Conservation (phyloP, 2,888 invertebrate genomes). For the Catotricha subobsoleta region DNA sequence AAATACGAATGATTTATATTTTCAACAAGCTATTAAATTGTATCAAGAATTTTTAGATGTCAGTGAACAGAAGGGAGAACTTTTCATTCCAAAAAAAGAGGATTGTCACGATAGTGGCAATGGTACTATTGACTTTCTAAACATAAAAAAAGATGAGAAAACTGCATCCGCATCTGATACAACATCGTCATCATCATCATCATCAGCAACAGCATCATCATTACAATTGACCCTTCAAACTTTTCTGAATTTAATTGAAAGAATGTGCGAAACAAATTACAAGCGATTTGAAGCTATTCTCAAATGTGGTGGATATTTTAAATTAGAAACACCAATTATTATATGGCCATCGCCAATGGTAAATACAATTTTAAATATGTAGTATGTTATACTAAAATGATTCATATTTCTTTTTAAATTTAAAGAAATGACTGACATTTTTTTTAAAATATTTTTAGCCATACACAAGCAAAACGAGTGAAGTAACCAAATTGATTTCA, state of each 20-base stretch:
- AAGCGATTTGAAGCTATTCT: conserved; percentile 51
- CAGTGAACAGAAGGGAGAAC: conserved; percentile 45
- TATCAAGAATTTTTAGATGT: conserved; percentile 68
- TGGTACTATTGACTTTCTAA: not conserved
- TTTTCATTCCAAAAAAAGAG: conserved; percentile 38
- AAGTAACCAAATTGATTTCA: conserved; percentile 34
- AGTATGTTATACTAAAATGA: not conserved
- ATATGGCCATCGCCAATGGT: conserved; percentile 58
- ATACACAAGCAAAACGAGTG: conserved; percentile 14
- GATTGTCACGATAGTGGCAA: not conserved
- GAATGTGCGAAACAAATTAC: conserved; percentile 53
- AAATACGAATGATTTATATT: conserved; percentile 41
- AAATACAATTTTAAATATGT: conserved; percentile 14
- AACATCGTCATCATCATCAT: not conserved
- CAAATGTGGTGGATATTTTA: conserved; percentile 43
- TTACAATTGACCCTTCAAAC: conserved; percentile 14
- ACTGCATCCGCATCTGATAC: not conserved
- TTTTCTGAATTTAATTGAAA: conserved; percentile 37
- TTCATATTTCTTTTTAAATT: conserved; percentile 1
- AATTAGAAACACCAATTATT: conserved; percentile 50
- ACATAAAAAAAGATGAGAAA: conserved; percentile 1
- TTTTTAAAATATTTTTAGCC: conserved; percentile 18
- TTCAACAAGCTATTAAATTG: conserved; percentile 22
- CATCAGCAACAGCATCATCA: conserved; percentile 11
- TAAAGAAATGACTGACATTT: conserved; percentile 7